Conservation (phyloP, 2,888 invertebrate species). For the Chrysodeixis includens region DNA sequence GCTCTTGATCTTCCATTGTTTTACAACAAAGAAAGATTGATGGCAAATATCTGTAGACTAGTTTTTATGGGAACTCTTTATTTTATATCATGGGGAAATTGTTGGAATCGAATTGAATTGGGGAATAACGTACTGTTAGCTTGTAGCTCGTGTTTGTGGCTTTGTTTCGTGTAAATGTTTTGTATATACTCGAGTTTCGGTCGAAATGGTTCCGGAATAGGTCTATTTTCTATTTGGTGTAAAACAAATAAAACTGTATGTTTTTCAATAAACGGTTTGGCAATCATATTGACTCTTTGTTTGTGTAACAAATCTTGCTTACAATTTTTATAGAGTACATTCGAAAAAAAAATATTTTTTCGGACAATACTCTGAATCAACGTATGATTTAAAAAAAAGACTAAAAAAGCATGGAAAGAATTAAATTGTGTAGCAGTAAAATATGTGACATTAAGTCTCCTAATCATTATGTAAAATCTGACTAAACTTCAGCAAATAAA, state of each 20-base stretch:
- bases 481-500: no score
- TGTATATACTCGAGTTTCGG: not conserved
- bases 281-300: no score
- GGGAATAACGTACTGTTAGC: not conserved
- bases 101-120: not conserved
- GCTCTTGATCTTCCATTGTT: conserved; percentile 65
- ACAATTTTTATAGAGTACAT: no score
- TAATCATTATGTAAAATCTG: no score
- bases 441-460: no score
- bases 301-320: no score
- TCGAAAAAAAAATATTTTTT: no score
- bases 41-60: conserved; percentile 34
- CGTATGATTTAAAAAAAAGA: no score
- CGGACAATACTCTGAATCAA: no score
- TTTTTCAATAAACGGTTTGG: no score
- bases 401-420: no score
- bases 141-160: not conserved
- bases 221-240: not conserved
- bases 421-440: no score
- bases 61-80: conserved; percentile 10
- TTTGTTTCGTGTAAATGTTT: not conserved
- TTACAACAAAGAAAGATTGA: conserved; percentile 65
- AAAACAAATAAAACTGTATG: not conserved
- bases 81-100: not conserved
- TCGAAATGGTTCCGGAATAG: not conserved